Evolutionary conservation across 2,113 vertebrate species (phyloP).

Genomic region (Acinonyx jubatus): DNA sequence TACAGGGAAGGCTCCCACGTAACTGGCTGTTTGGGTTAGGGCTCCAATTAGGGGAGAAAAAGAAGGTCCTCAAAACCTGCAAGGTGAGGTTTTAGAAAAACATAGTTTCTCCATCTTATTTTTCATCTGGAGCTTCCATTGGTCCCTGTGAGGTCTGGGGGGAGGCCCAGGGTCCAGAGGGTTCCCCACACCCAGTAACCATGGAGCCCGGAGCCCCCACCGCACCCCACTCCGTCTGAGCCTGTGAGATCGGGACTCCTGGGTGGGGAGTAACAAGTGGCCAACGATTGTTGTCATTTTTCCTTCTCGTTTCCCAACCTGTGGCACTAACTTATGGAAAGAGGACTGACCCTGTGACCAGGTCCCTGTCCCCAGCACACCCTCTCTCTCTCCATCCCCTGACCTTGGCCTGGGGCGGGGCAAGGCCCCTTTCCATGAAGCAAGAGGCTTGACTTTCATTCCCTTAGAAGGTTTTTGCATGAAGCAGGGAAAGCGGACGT

Average conservation of each 20-base stretch:
- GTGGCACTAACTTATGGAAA: neutral
- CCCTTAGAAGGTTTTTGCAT: neutral
- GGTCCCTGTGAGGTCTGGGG: neutral
- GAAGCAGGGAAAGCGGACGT: neutral
- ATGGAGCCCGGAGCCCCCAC: fast-evolving
- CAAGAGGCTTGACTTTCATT: neutral
- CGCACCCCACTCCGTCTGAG: fast-evolving
- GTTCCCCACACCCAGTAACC: fast-evolving
- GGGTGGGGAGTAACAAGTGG: neutral
- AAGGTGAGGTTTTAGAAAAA: neutral
- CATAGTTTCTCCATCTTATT: too few species aligned
- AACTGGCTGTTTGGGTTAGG: neutral
- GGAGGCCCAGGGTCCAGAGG: neutral
- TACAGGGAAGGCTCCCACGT: neutral
- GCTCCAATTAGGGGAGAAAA: neutral
- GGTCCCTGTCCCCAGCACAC: neutral
- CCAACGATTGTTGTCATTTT: neutral
- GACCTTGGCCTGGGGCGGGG: neutral
- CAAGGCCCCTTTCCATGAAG: neutral
- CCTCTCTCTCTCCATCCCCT: neutral
- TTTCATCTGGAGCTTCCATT: neutral
- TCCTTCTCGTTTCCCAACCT: neutral
- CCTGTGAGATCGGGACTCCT: neutral
- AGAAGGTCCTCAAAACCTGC: neutral
- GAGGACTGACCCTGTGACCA: neutral